Base-by-base conservation (phyloP, 2,113 vertebrate genomes). In the western clawed frog (Xenopus tropicalis) region DNA sequence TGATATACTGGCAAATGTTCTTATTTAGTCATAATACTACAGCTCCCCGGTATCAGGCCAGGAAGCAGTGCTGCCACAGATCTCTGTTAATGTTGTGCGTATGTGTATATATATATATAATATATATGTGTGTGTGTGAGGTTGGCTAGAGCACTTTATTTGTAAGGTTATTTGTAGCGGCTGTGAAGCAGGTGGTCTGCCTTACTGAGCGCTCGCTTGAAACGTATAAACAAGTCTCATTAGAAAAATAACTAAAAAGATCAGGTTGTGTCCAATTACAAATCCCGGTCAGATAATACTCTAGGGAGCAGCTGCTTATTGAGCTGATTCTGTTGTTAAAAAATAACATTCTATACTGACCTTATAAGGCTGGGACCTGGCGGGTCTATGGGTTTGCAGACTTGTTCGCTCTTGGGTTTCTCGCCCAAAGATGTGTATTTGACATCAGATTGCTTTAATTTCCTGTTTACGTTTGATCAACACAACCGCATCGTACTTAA, bases 391-490 rank as follows among this genome's bases (percentile, higher is more conserved):
- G 43, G 25, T 43, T 37, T 23, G 19, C 6, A 63, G 17, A 16
- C 20, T 37, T 74, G 57, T 37, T 23, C 17, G 17, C 24, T 14
- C 43, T 25, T 61, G 23, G 14, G 22, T 42, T 61, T 74, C 59
- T 1, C 58, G 21, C 65, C 16, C 37, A 59, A 21, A 66, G 23
- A 57, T 43, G 19, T 67, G 16, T 44, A 59, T 59, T 65, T 44
- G 37, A 21, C 14, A 20, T 42, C 29, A 23, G 51, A 58, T 74
- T 74, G 64, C 29, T 20, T 67, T 74, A 25, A 74, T 67, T 74
- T 74, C 64, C 72, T 74, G 72, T 74, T 67, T 74, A 66, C 23
- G 42, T 67, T 67, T 74, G 72, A 59, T 74, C 63, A 25, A 43
- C 24, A 42, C 67, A 74, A 67, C 64, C 64, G 61, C 64, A 62